Percentiles rank a stretch among this genome's conserved stretches.
phyloP scores from a whole-genome alignment of 2,797 vertebrate species.

The Pangasius krempfi region DNA sequence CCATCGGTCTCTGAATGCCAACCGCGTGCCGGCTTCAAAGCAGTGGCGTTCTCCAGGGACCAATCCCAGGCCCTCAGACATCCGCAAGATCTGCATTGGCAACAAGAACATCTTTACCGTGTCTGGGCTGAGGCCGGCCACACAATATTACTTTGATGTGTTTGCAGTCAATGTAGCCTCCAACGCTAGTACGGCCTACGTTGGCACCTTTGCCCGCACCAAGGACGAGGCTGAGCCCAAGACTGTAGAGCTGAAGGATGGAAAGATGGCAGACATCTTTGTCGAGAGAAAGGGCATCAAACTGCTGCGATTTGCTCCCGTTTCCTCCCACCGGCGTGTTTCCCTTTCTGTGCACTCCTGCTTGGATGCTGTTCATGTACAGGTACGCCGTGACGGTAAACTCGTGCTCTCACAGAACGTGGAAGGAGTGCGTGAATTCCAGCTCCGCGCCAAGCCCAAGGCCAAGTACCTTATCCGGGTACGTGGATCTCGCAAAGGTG shows the following conservation, averaged over 20 bases:
- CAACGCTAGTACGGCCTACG: slow-evolving; percentile 93
- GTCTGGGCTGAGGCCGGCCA: slow-evolving; percentile 92
- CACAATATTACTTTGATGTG: slow-evolving; percentile 96
- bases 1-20: slow-evolving; percentile 67
- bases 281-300: slow-evolving; percentile 91
- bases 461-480: slow-evolving; percentile 92
- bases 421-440: slow-evolving; percentile 91
- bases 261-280: slow-evolving; percentile 90
- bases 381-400: slow-evolving; percentile 91
- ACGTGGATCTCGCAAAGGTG: slow-evolving; percentile 89
- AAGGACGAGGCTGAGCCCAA: slow-evolving; percentile 95
- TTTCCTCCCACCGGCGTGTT: slow-evolving; percentile 93
- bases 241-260: slow-evolving; percentile 90
- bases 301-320: slow-evolving; percentile 90
- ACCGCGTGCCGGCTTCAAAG: slow-evolving; percentile 72
- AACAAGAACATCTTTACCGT: slow-evolving; percentile 97
- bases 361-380: slow-evolving; percentile 88
- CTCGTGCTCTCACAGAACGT: slow-evolving; percentile 89
- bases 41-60: slow-evolving; percentile 74
- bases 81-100: slow-evolving; percentile 90
- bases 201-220: slow-evolving; percentile 95
- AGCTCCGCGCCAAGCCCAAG: slow-evolving; percentile 92
- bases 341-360: slow-evolving; percentile 91
- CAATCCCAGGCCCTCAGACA: slow-evolving; percentile 80
- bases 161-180: slow-evolving; percentile 88